Evolutionary conservation across 2,888 invertebrate species (phyloP), one percentile per base, ranked within the genome.

Genomic region (Reticulitermes lucifugus): DNA sequence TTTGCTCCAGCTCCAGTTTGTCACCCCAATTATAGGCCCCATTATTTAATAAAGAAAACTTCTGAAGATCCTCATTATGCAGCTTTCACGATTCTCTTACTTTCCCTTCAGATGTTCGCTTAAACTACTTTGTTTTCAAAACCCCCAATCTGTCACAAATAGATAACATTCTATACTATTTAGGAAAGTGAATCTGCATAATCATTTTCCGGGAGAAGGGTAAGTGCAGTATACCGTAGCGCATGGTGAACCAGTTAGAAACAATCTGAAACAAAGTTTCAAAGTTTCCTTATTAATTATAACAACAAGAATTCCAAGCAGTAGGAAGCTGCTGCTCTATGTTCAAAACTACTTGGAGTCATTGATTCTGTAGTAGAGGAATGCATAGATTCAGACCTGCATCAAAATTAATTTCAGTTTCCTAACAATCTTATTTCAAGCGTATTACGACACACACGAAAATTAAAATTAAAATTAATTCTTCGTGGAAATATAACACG

Each of bases 231-330:
- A 60, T 18, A 60, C 14, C 22, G 60, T 60, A 7, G 60, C 21
- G 60, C 46, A 60, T 21, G n/a, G 60, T 21, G 60, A 60, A n/a
- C 22, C 6, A 60, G 46, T 60, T 21, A 18, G 60, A 60, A 60
- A 60, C 21, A 60, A n/a, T n/a, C 60, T 71, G 71, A 0, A 71
- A 71, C 71, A 71, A 71, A 35, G 6, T 35, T 35, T 14, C 25
- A 35, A 46, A 71, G 71, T 71, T 71, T 71, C 71, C 7, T 25
- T 71, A 71, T 71, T 71, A 71, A 71, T 71, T 71, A 71, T 71
- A 71, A 71, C 71, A 71, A 21, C 60, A 60, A 46, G 12, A 9
- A 60, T 60, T 21, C 6, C 6, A 60, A 2, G 60, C 6, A 60
- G 29, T 29, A 18, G 7, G 25, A 29, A 46, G 12, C 46, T 29